Evolutionary conservation across 1,140 invertebrate species (phyloP), one percentile per base, ranked within the genome.

Genomic region (Drosophila setifemur): DNA sequence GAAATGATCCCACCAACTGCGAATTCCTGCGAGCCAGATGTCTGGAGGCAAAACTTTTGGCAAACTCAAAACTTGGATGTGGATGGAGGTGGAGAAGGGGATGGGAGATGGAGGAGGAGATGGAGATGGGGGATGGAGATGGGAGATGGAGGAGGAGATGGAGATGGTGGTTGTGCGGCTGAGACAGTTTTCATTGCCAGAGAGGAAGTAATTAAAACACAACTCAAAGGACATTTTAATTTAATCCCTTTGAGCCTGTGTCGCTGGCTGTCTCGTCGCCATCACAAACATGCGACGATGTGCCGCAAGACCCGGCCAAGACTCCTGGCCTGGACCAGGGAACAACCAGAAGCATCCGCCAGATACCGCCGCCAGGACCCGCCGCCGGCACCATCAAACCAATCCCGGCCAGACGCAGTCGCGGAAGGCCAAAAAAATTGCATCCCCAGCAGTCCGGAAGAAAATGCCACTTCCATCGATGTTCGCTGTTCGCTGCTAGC

Each of bases 221-320:
- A 86, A 85, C 79, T 81, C 79, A 85, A 85, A 85, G 79, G 79
- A 85, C 81, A 85, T 86, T 85, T 85, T 85, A 85, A 85, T 85
- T 85, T 85, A 85, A 85, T 85, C 79, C 74, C 81, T 85, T 85
- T 85, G 79, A 85, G 79, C 81, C 79, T 86, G 79, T 83, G 79
- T 83, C 70, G 79, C 73, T 85, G 63, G 81, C 67, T 85, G 81
- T 85, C 79, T 85, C 81, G 79, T 66, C 79, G 79, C 79, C 79
- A 86, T 85, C 79, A 85, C 61, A 85, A 85, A 86, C 79, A 85
- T 86, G 75, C 79, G 69, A 48, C n/a, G n/a, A n/a, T n/a, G n/a
- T 28, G 60, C 57, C 42, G 31, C 58, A 52, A 18, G 25, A 7
- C 42, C 16, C 19, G 50, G 55, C 67, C 61, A 78, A 67, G 57